Evolutionary conservation across 2,888 invertebrate species (phyloP).

Genomic region (Noctua pronuba): DNA sequence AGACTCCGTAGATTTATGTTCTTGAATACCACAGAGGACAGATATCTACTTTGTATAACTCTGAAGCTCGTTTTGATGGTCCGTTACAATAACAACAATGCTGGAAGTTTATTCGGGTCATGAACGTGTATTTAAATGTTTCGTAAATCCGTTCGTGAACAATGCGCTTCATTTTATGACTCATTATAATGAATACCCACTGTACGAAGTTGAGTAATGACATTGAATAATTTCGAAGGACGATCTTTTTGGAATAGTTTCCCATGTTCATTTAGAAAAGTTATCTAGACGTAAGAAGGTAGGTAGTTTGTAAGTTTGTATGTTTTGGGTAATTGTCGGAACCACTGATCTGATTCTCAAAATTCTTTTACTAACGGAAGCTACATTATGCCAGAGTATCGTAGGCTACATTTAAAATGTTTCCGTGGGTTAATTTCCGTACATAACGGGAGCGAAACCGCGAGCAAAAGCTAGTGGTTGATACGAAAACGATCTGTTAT

Average conservation of each 20-base stretch:
- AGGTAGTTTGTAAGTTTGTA: too few species aligned
- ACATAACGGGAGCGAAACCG: too few species aligned
- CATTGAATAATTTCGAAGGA: constrained; percentile 48
- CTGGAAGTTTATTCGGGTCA: constrained; percentile 78
- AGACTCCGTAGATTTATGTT: constrained; percentile 39
- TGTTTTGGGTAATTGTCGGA: too few species aligned
- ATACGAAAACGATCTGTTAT: too few species aligned
- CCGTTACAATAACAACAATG: constrained; percentile 56
- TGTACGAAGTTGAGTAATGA: constrained; percentile 74
- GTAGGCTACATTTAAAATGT: not conserved
- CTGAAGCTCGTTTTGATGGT: constrained; percentile 36
- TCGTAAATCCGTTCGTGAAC: constrained; percentile 75
- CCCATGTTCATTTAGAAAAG: not conserved
- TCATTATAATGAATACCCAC: constrained; percentile 82
- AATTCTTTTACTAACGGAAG: not conserved
- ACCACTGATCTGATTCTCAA: not conserved
- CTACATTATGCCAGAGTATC: not conserved
- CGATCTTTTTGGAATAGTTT: constrained; percentile 25
- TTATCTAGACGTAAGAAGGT: not conserved
- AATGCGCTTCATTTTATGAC: constrained; percentile 78
- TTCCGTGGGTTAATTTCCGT: too few species aligned
- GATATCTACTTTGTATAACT: constrained; percentile 29
- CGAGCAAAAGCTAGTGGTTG: not conserved
- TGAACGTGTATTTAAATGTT: constrained; percentile 77
- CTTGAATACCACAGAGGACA: constrained; percentile 37